A percentile compares a stretch with the other conserved stretches of the same genome.
Conservation (phyloP, 2,888 invertebrate genomes). For the Cephus pulcher region DNA sequence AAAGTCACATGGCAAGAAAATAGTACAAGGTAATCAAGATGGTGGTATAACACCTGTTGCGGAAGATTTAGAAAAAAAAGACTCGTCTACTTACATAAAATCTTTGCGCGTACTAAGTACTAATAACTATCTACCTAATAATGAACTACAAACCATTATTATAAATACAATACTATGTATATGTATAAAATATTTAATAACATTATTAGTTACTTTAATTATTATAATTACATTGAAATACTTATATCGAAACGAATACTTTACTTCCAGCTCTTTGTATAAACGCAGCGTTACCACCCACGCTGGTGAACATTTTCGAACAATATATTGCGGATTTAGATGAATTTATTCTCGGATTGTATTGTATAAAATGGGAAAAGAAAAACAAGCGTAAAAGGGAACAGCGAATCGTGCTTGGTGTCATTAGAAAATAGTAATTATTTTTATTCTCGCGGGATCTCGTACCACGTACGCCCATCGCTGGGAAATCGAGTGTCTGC, state of each 20-base stretch:
- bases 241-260: constrained; percentile 16
- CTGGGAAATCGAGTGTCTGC: not conserved
- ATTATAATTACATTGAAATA: constrained; percentile 46
- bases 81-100: constrained; percentile 54
- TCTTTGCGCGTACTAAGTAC: constrained; percentile 51
- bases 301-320: not conserved
- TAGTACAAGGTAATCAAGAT: not conserved
- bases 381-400: not conserved
- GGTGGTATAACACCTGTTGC: not conserved
- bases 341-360: constrained; percentile 1
- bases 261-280: not conserved
- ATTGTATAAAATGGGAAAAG: not conserved
- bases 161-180: constrained; percentile 53
- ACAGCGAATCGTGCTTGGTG: not conserved
- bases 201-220: constrained; percentile 47
- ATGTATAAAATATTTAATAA: constrained; percentile 61
- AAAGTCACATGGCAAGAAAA: not conserved
- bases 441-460: not conserved
- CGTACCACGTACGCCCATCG: not conserved
- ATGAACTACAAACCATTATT: constrained; percentile 45
- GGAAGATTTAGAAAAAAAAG: constrained; percentile 14
- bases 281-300: not conserved
- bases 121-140: constrained; percentile 47
- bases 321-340: not conserved
- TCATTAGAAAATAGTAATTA: not conserved